Conservation (phyloP, 2,888 invertebrate species). For the Polietes domitor region DNA sequence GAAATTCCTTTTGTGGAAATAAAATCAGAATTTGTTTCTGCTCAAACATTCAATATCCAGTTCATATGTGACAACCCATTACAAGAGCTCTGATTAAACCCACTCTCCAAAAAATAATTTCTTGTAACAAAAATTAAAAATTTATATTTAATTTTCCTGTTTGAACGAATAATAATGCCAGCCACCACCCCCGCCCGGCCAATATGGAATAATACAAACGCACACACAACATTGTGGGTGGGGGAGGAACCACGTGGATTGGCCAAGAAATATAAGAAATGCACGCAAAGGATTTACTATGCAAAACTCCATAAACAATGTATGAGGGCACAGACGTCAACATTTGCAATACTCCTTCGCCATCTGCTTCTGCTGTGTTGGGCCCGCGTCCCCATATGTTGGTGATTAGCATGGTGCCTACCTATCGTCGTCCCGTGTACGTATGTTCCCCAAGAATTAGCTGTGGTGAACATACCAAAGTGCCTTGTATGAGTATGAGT, state of each 20-base stretch:
- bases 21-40: too few species aligned
- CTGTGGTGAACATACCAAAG: not conserved
- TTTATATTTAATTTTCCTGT: not conserved
- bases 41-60: too few species aligned
- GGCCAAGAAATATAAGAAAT: not conserved
- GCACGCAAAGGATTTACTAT: not conserved
- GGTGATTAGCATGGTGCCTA: not conserved
- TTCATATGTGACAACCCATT: too few species aligned
- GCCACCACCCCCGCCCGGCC: too few species aligned
- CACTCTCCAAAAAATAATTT: not conserved
- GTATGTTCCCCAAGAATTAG: not conserved
- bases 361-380: not conserved
- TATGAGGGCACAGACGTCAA: not conserved
- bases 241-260: too few species aligned
- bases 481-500: too few species aligned
- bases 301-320: not conserved
- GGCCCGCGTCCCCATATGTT: not conserved
- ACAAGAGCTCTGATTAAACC: not conserved
- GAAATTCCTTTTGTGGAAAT: too few species aligned
- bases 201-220: not conserved
- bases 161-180: too few species aligned
- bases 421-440: not conserved
- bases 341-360: not conserved
- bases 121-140: not conserved
- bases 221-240: not conserved